Conservation (phyloP, 2,888 invertebrate genomes). For the Meteorus cinctellus region DNA sequence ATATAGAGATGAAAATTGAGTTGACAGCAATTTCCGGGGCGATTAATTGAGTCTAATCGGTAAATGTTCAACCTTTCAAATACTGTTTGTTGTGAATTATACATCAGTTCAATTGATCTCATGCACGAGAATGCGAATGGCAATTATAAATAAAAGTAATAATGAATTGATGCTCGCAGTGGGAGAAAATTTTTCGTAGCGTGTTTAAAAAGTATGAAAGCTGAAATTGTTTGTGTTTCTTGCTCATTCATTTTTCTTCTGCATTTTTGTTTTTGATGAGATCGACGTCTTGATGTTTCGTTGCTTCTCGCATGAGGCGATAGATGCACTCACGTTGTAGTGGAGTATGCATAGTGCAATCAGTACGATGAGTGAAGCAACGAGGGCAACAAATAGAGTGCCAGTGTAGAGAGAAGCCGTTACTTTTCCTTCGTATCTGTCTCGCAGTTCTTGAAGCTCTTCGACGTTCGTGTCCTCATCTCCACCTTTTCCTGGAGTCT, state of each 20-base stretch:
- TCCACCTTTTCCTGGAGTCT: constrained; percentile 56
- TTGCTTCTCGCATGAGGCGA: not conserved
- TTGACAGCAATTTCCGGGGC: constrained; percentile 9
- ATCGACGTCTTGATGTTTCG: not conserved
- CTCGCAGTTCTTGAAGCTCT: constrained; percentile 67
- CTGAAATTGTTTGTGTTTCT: not conserved
- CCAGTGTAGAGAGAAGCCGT: constrained; percentile 86
- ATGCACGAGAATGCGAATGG: too few relatives aligned
- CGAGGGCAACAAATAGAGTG: constrained; percentile 80
- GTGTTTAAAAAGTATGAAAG: too few relatives aligned
- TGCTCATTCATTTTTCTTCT: not conserved
- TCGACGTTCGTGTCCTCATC: constrained; percentile 59
- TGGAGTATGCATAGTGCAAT: constrained; percentile 78
- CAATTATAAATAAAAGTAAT: not conserved
- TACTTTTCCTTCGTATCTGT: constrained; percentile 73
- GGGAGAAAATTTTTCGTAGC: not conserved
- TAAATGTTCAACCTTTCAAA: not conserved
- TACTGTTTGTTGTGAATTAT: not conserved
- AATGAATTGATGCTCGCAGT: not conserved
- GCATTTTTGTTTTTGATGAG: not conserved
- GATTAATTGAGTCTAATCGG: constrained; percentile 20
- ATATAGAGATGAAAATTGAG: not conserved
- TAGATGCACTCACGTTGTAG: constrained; percentile 75
- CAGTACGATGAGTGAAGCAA: constrained; percentile 78
- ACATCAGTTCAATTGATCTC: too few relatives aligned